Percentiles rank a stretch among this genome's conserved stretches.
These are phyloP conservation scores for Euspilapteryx auroguttella DNA, from an alignment of 2,888 invertebrate species.

Conservation along the genomic window DNA sequence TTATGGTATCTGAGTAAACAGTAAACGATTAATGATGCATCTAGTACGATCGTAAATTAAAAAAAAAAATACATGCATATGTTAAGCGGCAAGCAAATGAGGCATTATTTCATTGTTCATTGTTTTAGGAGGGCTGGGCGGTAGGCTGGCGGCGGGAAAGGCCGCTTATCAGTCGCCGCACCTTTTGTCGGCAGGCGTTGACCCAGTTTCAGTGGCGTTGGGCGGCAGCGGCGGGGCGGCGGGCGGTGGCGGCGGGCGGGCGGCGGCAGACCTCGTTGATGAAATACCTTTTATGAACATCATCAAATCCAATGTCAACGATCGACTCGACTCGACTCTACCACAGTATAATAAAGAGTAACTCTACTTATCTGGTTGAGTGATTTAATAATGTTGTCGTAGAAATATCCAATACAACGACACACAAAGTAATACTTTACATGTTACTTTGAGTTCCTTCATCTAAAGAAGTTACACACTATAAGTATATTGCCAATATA, in stretches of 20 bases:
- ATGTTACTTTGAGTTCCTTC: no score
- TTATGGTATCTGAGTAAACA: no score
- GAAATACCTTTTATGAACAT: not conserved
- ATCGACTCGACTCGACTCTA: no score
- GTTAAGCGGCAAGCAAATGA: conserved; percentile 42
- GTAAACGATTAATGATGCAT: conserved; percentile 34
- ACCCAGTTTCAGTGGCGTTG: conserved; percentile 49
- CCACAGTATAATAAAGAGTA: no score
- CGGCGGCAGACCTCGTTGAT: conserved; percentile 1
- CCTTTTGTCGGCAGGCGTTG: conserved; percentile 55
- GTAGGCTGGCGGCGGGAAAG: conserved; percentile 43
- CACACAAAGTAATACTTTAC: no score
- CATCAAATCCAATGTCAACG: conserved; percentile 3
- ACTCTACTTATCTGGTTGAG: no score
- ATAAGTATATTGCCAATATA: no score
- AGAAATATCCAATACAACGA: no score
- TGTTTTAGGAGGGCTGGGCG: conserved; percentile 41
- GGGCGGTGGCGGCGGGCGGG: conserved; percentile 22
- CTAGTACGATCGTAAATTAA: no score
- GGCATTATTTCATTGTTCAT: conserved; percentile 44
- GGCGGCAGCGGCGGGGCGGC: conserved; percentile 14
- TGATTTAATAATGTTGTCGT: no score
- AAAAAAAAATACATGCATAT: no score
- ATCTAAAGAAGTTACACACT: no score
- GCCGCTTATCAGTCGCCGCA: conserved; percentile 53